Percentiles rank a stretch among this genome's conserved stretches.
These are phyloP conservation scores for Eulithis testata DNA, from an alignment of 2,888 invertebrate genomes.

Conservation along the genomic window DNA sequence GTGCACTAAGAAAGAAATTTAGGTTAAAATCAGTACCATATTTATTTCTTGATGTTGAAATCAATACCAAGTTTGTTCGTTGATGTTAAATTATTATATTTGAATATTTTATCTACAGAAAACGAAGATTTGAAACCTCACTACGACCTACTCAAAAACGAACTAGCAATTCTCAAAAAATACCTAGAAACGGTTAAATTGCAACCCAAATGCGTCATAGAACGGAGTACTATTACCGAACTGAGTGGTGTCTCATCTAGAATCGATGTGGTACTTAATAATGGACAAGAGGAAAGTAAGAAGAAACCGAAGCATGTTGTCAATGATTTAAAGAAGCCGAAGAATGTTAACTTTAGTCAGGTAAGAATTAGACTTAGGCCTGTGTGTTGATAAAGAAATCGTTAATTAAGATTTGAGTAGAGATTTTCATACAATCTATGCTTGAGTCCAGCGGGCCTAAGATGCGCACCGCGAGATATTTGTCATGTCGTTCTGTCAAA, in stretches of 20 bases:
- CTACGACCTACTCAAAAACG: slow-evolving; percentile 61
- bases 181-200: slow-evolving; percentile 56
- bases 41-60: too few species aligned
- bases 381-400: too few species aligned
- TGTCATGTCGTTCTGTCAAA: too few species aligned
- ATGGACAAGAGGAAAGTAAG: slow-evolving; percentile 54
- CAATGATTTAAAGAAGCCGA: slow-evolving; percentile 72
- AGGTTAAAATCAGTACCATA: too few species aligned
- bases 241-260: slow-evolving; percentile 40
- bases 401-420: too few species aligned
- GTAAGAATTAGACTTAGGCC: too few species aligned
- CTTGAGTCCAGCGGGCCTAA: too few species aligned
- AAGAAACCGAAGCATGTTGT: slow-evolving; percentile 58
- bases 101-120: slow-evolving; percentile 25
- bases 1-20: too few species aligned
- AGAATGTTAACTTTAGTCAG: slow-evolving; percentile 72
- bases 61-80: too few species aligned
- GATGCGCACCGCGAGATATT: too few species aligned
- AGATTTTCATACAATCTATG: too few species aligned
- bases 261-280: slow-evolving; percentile 55
- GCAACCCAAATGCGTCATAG: slow-evolving; percentile 57
- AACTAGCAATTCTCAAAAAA: slow-evolving; percentile 58
- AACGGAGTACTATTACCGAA: slow-evolving; percentile 61
- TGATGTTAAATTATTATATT: too few species aligned
- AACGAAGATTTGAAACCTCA: slow-evolving; percentile 53